These are phyloP conservation scores for Calephelis perditalis DNA, from an alignment of 2,888 invertebrate genomes.

Conservation along the genomic window DNA sequence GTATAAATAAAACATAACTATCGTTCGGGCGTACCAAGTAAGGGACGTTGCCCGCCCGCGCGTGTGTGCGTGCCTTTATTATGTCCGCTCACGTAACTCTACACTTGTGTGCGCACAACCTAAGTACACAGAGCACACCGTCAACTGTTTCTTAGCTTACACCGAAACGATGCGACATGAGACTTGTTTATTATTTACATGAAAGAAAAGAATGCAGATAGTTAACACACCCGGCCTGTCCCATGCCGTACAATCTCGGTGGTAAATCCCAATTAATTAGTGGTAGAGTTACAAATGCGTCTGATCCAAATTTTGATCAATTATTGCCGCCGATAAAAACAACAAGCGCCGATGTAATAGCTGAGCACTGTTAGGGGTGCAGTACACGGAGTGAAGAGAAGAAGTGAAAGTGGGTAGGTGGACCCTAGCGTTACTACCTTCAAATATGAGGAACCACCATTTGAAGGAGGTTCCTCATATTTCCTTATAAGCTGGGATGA, in stretches of 20 bases:
- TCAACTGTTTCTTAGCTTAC: constrained; percentile 35
- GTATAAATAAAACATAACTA: constrained; percentile 76
- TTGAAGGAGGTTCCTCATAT: no score
- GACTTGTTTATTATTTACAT: constrained; percentile 4
- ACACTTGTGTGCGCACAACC: constrained; percentile 48
- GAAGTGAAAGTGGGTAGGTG: no score
- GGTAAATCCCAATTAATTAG: not conserved
- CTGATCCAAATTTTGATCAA: no score
- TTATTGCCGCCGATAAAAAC: no score
- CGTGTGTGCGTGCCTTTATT: constrained; percentile 47
- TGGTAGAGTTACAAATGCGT: no score
- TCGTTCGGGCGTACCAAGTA: constrained; percentile 41
- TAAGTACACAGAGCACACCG: constrained; percentile 60
- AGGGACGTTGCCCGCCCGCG: constrained; percentile 67
- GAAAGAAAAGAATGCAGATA: not conserved
- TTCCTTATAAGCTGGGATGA: no score
- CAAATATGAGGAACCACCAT: no score
- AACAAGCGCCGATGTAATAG: no score
- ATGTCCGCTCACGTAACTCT: constrained; percentile 51
- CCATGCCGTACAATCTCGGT: constrained; percentile 25
- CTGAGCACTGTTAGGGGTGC: no score
- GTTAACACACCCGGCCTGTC: constrained; percentile 30
- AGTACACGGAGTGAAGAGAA: no score
- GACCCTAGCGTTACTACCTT: no score
- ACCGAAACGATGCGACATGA: constrained; percentile 35